A percentile compares a stretch with the other conserved stretches of the same genome.
phyloP scores from a whole-genome alignment of 2,797 vertebrate species.

The Lepilemur septentrionalis region DNA sequence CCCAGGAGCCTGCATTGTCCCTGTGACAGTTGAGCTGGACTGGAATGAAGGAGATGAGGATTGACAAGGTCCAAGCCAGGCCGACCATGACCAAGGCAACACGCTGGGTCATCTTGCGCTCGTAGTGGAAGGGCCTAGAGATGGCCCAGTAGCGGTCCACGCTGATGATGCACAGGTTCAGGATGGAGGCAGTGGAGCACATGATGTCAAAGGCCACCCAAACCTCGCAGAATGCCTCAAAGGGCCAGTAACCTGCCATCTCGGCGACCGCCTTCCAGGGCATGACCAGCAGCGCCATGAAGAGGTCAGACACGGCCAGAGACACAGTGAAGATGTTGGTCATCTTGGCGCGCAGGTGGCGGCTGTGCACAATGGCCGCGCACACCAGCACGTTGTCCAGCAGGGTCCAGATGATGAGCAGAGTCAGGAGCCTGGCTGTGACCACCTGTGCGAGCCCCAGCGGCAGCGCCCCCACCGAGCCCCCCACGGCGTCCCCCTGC shows the following conservation, averaged over 20 bases:
- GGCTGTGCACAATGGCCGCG: constrained; percentile 91
- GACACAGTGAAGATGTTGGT: constrained; percentile 97
- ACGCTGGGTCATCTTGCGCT: constrained; percentile 95
- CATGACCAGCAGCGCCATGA: constrained; percentile 96
- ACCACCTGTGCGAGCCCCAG: constrained; percentile 83
- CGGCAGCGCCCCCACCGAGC: not conserved
- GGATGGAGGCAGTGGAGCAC: constrained; percentile 98
- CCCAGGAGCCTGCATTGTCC: constrained; percentile 67
- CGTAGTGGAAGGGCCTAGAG: constrained; percentile 95
- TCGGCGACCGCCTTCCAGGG: constrained; percentile 97
- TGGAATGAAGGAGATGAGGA: constrained; percentile 97
- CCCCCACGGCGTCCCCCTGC: not conserved
- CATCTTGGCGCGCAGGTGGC: constrained; percentile 93
- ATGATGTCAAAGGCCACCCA: constrained; percentile 99
- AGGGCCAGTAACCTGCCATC: constrained; percentile 96
- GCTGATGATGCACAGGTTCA: constrained; percentile 96
- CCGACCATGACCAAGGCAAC: constrained; percentile 94
- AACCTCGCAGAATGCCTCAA: constrained; percentile 94
- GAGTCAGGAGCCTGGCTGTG: constrained; percentile 90
- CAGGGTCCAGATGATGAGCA: constrained; percentile 95
- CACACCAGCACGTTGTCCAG: constrained; percentile 95
- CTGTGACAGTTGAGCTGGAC: constrained; percentile 97
- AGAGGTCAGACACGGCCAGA: constrained; percentile 93
- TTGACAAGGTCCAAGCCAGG: constrained; percentile 92
- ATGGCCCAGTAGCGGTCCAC: constrained; percentile 98